Evolutionary conservation across 2,797 vertebrate species (phyloP).

Genomic region (Sphenodon punctatus): DNA sequence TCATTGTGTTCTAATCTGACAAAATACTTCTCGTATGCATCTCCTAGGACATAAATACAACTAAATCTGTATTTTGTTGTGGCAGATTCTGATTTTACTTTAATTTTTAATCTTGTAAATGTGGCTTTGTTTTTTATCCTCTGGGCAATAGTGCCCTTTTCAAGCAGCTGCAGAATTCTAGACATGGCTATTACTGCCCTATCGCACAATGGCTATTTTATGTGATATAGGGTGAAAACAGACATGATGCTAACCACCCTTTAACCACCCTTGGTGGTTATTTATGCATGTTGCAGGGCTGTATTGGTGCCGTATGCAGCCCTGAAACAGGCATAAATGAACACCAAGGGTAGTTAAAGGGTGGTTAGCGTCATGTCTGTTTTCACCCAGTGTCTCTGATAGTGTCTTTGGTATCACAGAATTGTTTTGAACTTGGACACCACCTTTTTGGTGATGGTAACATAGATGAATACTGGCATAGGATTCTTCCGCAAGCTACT

Average conservation of each 20-base stretch:
- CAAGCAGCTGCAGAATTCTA: neutral
- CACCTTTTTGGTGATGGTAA: neutral
- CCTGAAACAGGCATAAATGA: no score
- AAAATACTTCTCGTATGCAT: neutral
- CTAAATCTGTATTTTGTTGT: neutral
- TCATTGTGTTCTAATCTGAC: neutral
- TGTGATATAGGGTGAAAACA: neutral
- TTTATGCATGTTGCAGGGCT: no score
- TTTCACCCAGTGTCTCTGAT: no score
- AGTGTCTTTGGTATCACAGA: neutral
- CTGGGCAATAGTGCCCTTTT: neutral
- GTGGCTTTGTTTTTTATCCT: fast-evolving
- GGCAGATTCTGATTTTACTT: neutral
- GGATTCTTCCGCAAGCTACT: neutral
- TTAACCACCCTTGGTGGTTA: no score
- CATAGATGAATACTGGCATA: fast-evolving
- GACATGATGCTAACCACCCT: no score
- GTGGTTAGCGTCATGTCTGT: no score
- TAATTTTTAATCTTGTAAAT: neutral
- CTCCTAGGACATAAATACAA: fast-evolving
- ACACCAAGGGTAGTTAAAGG: no score
- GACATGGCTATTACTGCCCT: neutral
- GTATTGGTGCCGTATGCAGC: no score
- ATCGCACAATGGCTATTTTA: neutral
- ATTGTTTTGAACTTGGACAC: neutral